Conservation (phyloP, 2,113 vertebrate species). For the Lipophrys pholis region DNA sequence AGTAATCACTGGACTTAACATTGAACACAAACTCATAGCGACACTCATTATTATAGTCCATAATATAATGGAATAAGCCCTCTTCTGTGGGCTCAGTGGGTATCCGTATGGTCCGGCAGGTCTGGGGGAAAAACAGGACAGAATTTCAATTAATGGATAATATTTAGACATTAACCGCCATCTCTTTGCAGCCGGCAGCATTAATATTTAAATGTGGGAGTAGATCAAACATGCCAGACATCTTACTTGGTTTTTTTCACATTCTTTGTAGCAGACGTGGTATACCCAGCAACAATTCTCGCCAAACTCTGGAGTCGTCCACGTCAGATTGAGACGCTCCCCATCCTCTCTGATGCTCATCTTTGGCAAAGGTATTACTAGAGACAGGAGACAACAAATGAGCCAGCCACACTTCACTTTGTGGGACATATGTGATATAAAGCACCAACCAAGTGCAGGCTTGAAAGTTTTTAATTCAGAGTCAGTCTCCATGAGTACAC, state of each 20-base stretch:
- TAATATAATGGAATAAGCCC: not conserved
- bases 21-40: constrained; percentile 54
- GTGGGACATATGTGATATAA: not conserved
- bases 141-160: too few species aligned
- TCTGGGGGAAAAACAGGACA: too few species aligned
- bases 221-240: not conserved
- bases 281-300: fast-evolving
- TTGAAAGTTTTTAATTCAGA: constrained; percentile 39
- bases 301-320: not conserved
- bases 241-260: constrained; percentile 25
- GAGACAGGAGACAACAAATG: not conserved
- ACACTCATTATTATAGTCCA: constrained; percentile 60
- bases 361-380: constrained; percentile 34
- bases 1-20: fast-evolving
- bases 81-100: fast-evolving
- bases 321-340: not conserved
- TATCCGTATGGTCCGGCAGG: too few species aligned
- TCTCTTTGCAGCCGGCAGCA: too few species aligned
- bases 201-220: too few species aligned
- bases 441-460: constrained; percentile 35
- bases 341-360: not conserved
- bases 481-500: not conserved
- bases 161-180: too few species aligned
- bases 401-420: too few species aligned
- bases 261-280: constrained; percentile 43